Percentiles rank a stretch among this genome's conserved stretches.
Evolutionary conservation across 2,888 invertebrate genomes (phyloP).

Genomic region (Pomacea canaliculata): DNA sequence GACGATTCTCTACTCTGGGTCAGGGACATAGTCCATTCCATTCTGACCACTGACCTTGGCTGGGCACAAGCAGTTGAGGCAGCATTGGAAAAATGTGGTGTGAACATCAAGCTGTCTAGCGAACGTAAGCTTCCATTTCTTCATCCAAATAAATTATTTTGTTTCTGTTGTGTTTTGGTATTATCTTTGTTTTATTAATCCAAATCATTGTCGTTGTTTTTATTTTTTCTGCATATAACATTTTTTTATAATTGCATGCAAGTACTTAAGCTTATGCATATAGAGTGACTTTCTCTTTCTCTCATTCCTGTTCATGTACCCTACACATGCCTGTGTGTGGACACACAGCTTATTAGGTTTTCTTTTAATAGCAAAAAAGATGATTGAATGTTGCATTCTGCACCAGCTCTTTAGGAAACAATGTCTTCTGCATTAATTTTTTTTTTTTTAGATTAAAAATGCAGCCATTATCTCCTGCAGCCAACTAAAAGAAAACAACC

Average conservation of each 20-base stretch:
- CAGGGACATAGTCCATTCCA: slow-evolving; percentile 50
- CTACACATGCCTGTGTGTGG: no score
- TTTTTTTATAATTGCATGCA: neutral
- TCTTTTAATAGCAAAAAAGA: no score
- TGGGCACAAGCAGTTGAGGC: slow-evolving; percentile 64
- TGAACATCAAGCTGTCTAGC: slow-evolving; percentile 63
- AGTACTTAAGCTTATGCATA: no score
- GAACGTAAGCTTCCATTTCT: slow-evolving; percentile 46
- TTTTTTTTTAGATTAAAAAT: no score
- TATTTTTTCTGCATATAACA: neutral
- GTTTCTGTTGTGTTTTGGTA: neutral
- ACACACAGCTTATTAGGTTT: no score
- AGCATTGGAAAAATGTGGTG: slow-evolving; percentile 64
- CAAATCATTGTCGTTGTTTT: neutral
- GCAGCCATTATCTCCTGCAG: no score
- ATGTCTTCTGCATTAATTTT: no score
- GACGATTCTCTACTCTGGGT: slow-evolving; percentile 59
- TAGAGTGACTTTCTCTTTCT: no score
- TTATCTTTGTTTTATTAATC: neutral
- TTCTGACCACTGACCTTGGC: slow-evolving; percentile 48
- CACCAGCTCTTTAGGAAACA: no score
- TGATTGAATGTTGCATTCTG: no score
- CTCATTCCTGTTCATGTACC: no score
- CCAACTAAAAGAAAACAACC: no score
- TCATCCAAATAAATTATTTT: neutral